Evolutionary conservation across 2,797 vertebrate species (phyloP), one percentile per base, ranked within the genome.

Genomic region (Florisuga fusca): DNA sequence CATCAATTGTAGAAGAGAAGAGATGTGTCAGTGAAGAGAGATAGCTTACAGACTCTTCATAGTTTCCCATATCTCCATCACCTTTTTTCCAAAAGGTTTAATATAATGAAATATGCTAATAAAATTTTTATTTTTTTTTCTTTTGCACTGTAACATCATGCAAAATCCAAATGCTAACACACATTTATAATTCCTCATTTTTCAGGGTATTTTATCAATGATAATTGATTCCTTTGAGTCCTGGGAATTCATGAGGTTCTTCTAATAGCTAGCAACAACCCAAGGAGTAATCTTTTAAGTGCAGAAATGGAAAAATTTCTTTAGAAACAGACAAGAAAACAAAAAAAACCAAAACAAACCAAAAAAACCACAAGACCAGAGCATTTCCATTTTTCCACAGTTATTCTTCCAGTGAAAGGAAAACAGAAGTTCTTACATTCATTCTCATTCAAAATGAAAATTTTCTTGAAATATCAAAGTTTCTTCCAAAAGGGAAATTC

Each of bases 401-500:
- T 74, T 92, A 72, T 34, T 79, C 82, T 89, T 87, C 33, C 31
- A 53, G 57, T 43, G 45, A 80, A 63, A 10, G 6, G 9, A 68
- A 92, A 87, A 68, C 61, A 7, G 36, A 74, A 54, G 43, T 73
- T 93, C 46, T 81, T 55, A 31, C 67, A 75, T 59, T 84, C 23
- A 45, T 20, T 55, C 34, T 66, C 19, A 78, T 58, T 84, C n/a
- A 75, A 66, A 78, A 79, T 58, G 4, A 77, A 93, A 91, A 23
- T 66, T 66, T 69, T 8, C 34, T 86, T 86, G n/a, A 92, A 91
- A 66, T 59, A 84, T 2, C 73, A 79, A 69, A 73, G 78, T 91
- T 90, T 84, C 69, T 88, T 93, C 55, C 59, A 90, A 51, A 89
- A 73, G 12, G 4, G 15, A 74, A 84, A 77, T 74, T 90, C 74